Evolutionary conservation across 2,888 invertebrate genomes (phyloP).

Genomic region (Coenonympha arcania): DNA sequence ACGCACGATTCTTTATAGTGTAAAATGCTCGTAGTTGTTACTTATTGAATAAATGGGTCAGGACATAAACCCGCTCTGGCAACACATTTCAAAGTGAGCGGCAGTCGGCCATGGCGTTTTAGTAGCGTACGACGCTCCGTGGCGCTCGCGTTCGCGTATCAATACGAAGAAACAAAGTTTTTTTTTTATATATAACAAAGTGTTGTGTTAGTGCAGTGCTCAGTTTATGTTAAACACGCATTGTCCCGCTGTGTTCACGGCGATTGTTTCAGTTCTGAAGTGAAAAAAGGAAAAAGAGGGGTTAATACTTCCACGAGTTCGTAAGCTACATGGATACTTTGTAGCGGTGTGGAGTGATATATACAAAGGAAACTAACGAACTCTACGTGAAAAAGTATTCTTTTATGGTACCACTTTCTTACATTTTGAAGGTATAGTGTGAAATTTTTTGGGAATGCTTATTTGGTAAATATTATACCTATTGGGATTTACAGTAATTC

Average conservation of each 20-base stretch:
- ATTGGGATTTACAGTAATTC: too few species aligned
- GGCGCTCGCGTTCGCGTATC: slow-evolving; percentile 14
- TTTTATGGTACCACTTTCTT: too few species aligned
- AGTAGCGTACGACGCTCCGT: slow-evolving; percentile 31
- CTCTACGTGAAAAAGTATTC: too few species aligned
- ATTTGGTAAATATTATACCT: too few species aligned
- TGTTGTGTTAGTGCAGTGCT: slow-evolving; percentile 12
- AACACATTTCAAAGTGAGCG: slow-evolving; percentile 58
- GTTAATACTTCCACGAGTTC: too few species aligned
- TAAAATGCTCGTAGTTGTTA: too few species aligned
- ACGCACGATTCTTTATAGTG: too few species aligned
- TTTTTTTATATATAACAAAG: slow-evolving; percentile 38
- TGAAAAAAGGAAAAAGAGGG: background rate
- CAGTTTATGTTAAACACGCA: slow-evolving; percentile 20
- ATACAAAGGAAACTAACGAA: too few species aligned
- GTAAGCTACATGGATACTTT: too few species aligned
- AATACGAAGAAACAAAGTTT: slow-evolving; percentile 8
- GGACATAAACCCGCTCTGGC: slow-evolving; percentile 29
- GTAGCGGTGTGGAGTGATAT: too few species aligned
- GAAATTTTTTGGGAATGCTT: too few species aligned
- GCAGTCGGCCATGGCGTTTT: slow-evolving; percentile 53
- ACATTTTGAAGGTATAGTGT: too few species aligned
- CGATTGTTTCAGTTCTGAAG: slow-evolving; percentile 35
- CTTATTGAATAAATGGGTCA: background rate
- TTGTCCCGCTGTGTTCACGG: slow-evolving; percentile 45